A percentile compares a stretch with the other conserved stretches of the same genome.
Conservation (phyloP, 2,113 vertebrate species). For the Acrocephalus kingi region DNA sequence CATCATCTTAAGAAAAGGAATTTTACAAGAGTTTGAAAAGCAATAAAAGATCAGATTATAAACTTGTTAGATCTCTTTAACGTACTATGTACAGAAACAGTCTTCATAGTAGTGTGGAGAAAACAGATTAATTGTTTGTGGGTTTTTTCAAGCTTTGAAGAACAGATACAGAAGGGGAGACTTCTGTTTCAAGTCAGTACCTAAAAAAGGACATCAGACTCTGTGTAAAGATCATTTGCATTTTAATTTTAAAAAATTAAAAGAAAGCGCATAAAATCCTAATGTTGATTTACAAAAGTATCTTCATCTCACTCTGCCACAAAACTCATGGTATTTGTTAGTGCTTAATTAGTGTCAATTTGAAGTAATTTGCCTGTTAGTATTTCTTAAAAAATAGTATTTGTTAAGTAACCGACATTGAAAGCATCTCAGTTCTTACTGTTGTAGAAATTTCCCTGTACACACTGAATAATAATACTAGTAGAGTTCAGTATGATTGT, state of each 20-base stretch:
- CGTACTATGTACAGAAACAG: not conserved
- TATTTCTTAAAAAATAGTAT: not conserved
- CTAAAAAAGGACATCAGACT: not conserved
- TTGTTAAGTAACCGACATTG: not conserved
- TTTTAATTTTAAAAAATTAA: not conserved
- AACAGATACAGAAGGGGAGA: not conserved
- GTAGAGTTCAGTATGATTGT: fast-evolving
- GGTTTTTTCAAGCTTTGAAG: not conserved
- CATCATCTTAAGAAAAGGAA: not conserved
- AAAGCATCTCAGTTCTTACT: not conserved
- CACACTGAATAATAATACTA: not conserved
- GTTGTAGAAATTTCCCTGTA: not conserved
- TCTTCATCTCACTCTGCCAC: not conserved
- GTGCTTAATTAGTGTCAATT: not conserved
- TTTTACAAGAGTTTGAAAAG: not conserved
- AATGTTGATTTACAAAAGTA: not conserved
- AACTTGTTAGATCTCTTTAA: not conserved
- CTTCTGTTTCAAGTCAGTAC: not conserved
- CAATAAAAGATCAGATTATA: not conserved
- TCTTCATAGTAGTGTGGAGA: not conserved
- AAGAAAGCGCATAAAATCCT: not conserved
- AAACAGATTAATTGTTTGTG: not conserved
- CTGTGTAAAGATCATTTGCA: not conserved
- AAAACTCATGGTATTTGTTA: not conserved
- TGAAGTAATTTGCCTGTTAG: not conserved